A percentile compares a stretch with the other conserved stretches of the same genome.
Conservation (phyloP, 35 echinoderm and acorn worm genomes). For the Diadema setosum region DNA sequence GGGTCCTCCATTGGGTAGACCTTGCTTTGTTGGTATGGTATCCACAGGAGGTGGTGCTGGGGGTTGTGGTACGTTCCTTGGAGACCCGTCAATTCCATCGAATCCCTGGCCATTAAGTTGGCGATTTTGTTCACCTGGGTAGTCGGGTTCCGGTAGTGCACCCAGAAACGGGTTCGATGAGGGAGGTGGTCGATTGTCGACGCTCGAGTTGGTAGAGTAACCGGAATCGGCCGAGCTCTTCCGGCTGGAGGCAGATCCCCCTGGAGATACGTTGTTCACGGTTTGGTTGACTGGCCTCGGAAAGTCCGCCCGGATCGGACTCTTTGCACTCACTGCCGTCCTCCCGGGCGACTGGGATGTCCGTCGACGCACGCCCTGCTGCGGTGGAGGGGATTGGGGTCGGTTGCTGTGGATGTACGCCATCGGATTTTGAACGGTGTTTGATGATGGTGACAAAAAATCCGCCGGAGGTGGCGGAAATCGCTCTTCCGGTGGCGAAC, state of each 20-base stretch:
- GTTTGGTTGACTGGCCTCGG: neutral
- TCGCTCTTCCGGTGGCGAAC: neutral
- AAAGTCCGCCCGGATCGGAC: neutral
- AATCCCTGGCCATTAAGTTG: neutral
- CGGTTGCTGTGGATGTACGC: neutral
- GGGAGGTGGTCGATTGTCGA: neutral
- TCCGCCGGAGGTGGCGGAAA: neutral
- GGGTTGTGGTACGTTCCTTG: slow-evolving; percentile 12
- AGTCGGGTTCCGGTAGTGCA: slow-evolving; percentile 57
- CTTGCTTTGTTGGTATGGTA: slow-evolving; percentile 7
- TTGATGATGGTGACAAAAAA: neutral
- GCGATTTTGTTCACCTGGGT: slow-evolving; percentile 6
- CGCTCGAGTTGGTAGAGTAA: neutral
- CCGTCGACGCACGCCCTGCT: neutral
- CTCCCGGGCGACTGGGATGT: neutral
- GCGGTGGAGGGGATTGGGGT: neutral
- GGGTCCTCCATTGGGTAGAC: neutral
- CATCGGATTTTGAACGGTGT: neutral
- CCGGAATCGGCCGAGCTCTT: slow-evolving; percentile 1
- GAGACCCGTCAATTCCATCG: neutral
- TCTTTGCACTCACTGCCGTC: neutral
- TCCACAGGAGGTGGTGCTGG: neutral
- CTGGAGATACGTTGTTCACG: neutral
- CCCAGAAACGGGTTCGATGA: neutral
- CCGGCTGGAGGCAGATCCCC: neutral